These are phyloP conservation scores for Ceratosolen solmsi DNA, from an alignment of 1,140 invertebrate genomes.

Conservation along the genomic window DNA sequence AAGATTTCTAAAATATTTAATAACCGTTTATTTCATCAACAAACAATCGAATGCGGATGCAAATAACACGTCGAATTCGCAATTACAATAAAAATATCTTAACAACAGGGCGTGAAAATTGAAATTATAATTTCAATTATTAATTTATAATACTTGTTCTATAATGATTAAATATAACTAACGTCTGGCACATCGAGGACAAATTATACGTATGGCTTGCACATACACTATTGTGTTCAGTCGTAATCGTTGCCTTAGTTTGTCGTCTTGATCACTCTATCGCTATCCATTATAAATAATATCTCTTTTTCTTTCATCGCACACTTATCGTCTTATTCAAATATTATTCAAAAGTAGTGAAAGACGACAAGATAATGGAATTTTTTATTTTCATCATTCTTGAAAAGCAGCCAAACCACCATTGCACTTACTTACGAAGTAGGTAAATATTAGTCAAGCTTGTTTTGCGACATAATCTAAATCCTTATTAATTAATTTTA, in stretches of 20 bases:
- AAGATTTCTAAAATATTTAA: neutral
- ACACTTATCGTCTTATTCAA: constrained; percentile 6
- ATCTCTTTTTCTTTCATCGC: constrained; percentile 2
- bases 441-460: neutral
- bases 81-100: too few species aligned
- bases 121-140: too few species aligned
- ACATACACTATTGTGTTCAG: too few species aligned
- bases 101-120: too few species aligned
- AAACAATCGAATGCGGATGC: too few species aligned
- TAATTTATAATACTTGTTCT: too few species aligned
- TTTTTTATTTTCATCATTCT: constrained; percentile 12
- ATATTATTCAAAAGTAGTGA: constrained; percentile 20
- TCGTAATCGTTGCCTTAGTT: neutral
- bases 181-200: too few species aligned
- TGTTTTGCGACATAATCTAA: neutral
- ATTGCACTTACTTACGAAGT: neutral
- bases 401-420: constrained; percentile 14
- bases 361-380: neutral
- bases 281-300: constrained; percentile 9
- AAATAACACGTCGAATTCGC: too few species aligned
- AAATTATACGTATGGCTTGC: too few species aligned
- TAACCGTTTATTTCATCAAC: too few species aligned
- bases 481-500: neutral
- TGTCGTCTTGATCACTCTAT: neutral
- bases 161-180: too few species aligned